These are phyloP conservation scores for Amblyjoppa proteus DNA, from an alignment of 2,888 invertebrate species.

Conservation along the genomic window DNA sequence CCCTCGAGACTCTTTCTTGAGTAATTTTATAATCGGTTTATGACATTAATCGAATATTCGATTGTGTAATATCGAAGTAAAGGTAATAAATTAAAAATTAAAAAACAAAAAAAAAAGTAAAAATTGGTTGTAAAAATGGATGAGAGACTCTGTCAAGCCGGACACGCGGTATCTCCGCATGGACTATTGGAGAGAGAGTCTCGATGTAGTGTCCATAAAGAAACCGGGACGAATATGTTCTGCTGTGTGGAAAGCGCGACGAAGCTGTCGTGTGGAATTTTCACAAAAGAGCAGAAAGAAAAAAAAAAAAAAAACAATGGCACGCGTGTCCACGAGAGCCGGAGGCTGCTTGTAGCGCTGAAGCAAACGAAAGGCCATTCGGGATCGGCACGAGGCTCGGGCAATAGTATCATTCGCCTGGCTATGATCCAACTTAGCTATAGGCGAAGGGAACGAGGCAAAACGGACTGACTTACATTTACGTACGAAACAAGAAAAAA, in stretches of 20 bases:
- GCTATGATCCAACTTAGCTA: constrained; percentile 73
- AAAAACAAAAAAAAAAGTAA: not conserved
- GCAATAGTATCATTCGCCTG: constrained; percentile 71
- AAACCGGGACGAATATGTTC: not conserved
- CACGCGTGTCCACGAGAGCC: constrained; percentile 49
- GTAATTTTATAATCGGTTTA: not conserved
- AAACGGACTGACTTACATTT: not conserved
- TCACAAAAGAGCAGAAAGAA: constrained; percentile 38
- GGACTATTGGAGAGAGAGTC: not conserved
- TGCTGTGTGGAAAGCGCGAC: constrained; percentile 29
- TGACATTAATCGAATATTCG: not conserved
- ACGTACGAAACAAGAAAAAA: not conserved
- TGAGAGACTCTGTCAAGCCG: not conserved
- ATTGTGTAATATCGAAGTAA: not conserved
- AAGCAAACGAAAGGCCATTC: constrained; percentile 56
- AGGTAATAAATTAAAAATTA: not conserved
- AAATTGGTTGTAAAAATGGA: not conserved
- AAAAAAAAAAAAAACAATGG: constrained; percentile 19
- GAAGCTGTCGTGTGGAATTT: constrained; percentile 32
- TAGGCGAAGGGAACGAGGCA: not conserved
- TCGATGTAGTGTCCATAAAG: constrained; percentile 11
- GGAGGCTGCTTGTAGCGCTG: constrained; percentile 33
- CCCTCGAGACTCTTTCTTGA: not conserved
- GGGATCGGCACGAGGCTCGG: constrained; percentile 65
- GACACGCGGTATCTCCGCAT: not conserved